These are phyloP conservation scores for Pardalotus punctatus DNA, from an alignment of 2,113 vertebrate genomes.

Conservation along the genomic window DNA sequence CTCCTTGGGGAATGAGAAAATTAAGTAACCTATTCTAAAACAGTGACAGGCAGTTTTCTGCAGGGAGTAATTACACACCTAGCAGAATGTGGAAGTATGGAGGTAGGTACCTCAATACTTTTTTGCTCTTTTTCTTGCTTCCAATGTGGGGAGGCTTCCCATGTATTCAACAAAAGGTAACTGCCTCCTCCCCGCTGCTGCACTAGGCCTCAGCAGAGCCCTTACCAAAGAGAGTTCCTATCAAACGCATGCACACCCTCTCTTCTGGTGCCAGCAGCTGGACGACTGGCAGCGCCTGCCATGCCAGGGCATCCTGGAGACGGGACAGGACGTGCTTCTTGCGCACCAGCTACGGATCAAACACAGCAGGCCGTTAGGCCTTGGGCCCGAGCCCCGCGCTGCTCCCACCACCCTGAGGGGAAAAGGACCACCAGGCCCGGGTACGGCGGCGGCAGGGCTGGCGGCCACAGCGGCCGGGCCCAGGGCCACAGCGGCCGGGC, in stretches of 20 bases:
- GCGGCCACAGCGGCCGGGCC: fast-evolving
- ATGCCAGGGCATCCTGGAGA: slow-evolving; percentile 74
- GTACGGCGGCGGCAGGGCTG: fast-evolving
- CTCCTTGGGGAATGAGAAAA: background rate
- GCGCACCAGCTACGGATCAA: slow-evolving; percentile 78
- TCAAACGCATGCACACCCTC: slow-evolving; percentile 76
- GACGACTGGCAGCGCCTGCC: slow-evolving; percentile 65
- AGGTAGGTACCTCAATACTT: no score
- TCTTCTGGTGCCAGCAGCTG: slow-evolving; percentile 80
- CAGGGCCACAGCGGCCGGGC: no score
- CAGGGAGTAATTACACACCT: background rate
- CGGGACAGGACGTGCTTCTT: slow-evolving; percentile 82
- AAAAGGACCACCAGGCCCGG: background rate
- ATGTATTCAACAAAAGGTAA: background rate
- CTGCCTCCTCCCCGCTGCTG: background rate
- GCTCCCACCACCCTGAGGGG: background rate
- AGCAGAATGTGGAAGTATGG: fast-evolving
- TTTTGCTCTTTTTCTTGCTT: background rate
- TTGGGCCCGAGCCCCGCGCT: fast-evolving
- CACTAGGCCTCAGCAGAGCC: background rate
- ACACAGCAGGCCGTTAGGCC: background rate
- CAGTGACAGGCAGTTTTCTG: background rate
- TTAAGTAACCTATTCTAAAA: background rate
- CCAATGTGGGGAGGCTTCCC: background rate
- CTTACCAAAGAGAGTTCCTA: slow-evolving; percentile 85